A percentile compares a stretch with the other conserved stretches of the same genome.
Evolutionary conservation across 2,797 vertebrate species (phyloP).

Genomic region (Trematomus bernacchii): DNA sequence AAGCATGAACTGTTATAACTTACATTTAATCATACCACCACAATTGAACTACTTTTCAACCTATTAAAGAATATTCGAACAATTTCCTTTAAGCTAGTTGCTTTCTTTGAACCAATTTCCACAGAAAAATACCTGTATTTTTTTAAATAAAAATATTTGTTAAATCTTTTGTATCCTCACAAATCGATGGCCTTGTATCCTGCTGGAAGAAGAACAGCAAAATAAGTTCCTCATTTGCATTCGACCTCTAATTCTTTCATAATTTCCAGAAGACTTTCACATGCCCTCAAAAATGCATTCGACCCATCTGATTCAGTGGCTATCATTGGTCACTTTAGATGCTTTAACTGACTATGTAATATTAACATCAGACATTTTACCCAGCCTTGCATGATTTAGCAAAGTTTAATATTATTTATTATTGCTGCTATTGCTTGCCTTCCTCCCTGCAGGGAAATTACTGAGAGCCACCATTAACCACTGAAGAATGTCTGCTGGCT

Average conservation of each 20-base stretch:
- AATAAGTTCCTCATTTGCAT: background rate
- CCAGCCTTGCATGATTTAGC: constrained; percentile 45
- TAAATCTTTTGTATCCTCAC: background rate
- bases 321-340: constrained; percentile 60
- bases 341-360: constrained; percentile 61
- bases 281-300: background rate
- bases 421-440: constrained; percentile 24
- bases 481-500: constrained; percentile 15
- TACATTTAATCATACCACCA: background rate
- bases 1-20: background rate
- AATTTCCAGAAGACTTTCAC: constrained; percentile 1
- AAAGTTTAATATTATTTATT: constrained; percentile 64
- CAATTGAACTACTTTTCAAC: background rate
- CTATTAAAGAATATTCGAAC: too few relatives aligned
- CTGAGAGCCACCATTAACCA: constrained; percentile 31
- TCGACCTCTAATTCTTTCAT: background rate
- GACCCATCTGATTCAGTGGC: constrained; percentile 32
- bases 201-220: background rate
- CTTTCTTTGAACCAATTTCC: too few relatives aligned
- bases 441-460: constrained; percentile 41
- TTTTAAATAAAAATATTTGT: accelerated
- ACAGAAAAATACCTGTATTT: background rate
- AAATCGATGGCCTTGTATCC: background rate
- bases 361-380: constrained; percentile 66
- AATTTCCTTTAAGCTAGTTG: background rate